These are phyloP conservation scores for Centropus bengalensis DNA, from an alignment of 2,113 vertebrate genomes.

Conservation along the genomic window DNA sequence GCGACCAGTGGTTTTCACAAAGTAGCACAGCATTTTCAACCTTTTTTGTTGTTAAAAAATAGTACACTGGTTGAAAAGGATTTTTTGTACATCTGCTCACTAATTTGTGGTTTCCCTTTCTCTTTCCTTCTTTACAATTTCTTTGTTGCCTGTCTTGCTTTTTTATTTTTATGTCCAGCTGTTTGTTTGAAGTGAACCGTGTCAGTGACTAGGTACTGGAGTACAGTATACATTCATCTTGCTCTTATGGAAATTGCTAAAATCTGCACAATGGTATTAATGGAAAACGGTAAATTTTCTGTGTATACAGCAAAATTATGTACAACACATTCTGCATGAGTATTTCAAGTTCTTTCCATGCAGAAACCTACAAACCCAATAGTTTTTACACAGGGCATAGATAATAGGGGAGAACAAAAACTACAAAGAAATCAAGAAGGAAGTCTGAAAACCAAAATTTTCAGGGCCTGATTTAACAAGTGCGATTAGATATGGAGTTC, in stretches of 20 bases:
- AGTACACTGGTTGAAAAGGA: fast-evolving
- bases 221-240: background rate
- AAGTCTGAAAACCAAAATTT: background rate
- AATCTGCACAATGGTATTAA: background rate
- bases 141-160: background rate
- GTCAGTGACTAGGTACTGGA: background rate
- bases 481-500: background rate
- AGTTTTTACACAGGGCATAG: background rate
- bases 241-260: background rate
- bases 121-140: background rate
- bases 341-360: background rate
- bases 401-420: background rate
- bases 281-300: background rate
- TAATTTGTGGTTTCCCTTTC: background rate
- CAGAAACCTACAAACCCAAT: background rate
- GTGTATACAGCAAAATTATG: background rate
- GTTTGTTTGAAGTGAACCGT: background rate
- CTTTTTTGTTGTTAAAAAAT: background rate
- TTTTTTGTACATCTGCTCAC: background rate
- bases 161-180: background rate
- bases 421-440: background rate
- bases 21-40: background rate
- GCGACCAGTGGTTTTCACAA: background rate
- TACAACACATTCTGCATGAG: background rate
- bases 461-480: background rate